These are phyloP conservation scores for Euzetes globulus DNA, from an alignment of 2,888 invertebrate species.

Conservation along the genomic window DNA sequence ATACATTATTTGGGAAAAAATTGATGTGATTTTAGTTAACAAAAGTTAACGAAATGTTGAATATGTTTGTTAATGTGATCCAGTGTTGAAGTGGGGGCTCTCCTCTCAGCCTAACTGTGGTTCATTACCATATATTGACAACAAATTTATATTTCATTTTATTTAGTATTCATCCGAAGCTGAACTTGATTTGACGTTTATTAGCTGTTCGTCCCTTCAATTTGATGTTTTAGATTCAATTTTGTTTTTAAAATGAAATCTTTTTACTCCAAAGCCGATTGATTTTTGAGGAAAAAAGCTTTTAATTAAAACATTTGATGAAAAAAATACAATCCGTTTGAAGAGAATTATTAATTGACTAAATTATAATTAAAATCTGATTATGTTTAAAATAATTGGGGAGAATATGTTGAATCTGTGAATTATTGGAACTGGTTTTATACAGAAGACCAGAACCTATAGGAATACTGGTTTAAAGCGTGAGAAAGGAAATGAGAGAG, in stretches of 20 bases:
- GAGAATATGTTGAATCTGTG: neutral
- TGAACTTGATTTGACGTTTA: neutral
- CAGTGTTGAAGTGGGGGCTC: neutral
- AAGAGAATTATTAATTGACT: too few relatives aligned
- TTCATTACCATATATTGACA: slow-evolving; percentile 1
- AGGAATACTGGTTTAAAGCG: neutral
- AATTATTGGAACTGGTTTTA: neutral
- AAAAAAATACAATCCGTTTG: too few relatives aligned
- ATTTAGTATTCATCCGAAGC: too few relatives aligned
- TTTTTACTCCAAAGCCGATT: too few relatives aligned
- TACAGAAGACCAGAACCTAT: slow-evolving; percentile 5
- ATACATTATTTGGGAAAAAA: neutral
- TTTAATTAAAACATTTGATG: too few relatives aligned
- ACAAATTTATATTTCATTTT: too few relatives aligned
- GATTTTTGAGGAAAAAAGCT: too few relatives aligned
- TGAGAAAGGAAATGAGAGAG: slow-evolving; percentile 27
- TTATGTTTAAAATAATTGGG: neutral
- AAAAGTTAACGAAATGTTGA: neutral
- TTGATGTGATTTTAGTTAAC: neutral
- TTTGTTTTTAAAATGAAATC: neutral
- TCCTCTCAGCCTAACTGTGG: neutral
- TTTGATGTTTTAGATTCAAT: too few relatives aligned
- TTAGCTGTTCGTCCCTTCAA: slow-evolving; percentile 1
- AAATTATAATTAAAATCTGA: too few relatives aligned
- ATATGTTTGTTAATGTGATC: neutral